These are phyloP conservation scores for Cosmia trapezina DNA, from an alignment of 2,888 invertebrate genomes.

Conservation along the genomic window DNA sequence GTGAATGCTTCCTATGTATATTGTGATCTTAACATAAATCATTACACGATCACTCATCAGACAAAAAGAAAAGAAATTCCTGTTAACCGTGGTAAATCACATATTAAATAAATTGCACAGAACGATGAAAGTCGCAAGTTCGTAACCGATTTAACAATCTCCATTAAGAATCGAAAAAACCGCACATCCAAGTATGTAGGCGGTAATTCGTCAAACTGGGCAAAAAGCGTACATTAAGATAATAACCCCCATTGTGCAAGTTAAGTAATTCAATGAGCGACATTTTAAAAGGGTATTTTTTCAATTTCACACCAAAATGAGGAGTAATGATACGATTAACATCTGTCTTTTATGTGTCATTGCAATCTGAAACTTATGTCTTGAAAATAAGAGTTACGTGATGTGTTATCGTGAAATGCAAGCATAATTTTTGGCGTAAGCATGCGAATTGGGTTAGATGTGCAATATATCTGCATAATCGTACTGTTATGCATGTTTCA, in stretches of 20 bases:
- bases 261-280: conserved; percentile 40
- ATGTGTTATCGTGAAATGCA: conserved; percentile 15
- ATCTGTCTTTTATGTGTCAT: conserved; percentile 21
- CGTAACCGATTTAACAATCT: conserved; percentile 33
- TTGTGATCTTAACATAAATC: background rate
- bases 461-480: conserved; percentile 53
- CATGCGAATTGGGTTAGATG: conserved; percentile 60
- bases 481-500: conserved; percentile 33
- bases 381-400: background rate
- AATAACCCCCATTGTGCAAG: conserved; percentile 47
- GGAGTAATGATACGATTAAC: conserved; percentile 40
- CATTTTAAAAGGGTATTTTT: conserved; percentile 47
- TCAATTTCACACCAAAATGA: conserved; percentile 42
- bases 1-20: background rate
- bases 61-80: background rate
- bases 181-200: conserved; percentile 29
- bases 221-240: conserved; percentile 40
- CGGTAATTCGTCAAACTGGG: conserved; percentile 33
- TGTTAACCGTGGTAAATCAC: conserved; percentile 5
- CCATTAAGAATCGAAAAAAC: conserved; percentile 24
- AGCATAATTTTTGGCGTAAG: conserved; percentile 24
- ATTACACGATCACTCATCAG: background rate
- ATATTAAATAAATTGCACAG: background rate
- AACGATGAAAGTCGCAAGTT: conserved; percentile 21
- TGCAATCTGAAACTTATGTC: conserved; percentile 15